Base-by-base conservation (phyloP, 1,140 invertebrate species). In the Brachionus plicatilis region DNA sequence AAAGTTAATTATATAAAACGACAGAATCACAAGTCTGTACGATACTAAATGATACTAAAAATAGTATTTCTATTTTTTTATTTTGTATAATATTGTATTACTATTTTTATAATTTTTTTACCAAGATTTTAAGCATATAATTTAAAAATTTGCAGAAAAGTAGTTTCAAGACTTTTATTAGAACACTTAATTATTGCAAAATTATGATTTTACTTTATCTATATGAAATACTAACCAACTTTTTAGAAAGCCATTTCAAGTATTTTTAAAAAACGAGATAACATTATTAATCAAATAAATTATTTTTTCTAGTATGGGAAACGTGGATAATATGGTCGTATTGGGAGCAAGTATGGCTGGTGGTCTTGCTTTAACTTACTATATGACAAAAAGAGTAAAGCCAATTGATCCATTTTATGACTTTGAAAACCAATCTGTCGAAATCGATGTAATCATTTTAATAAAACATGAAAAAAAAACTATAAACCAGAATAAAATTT, bases 381-480 rank as follows among this genome's bases (percentile, higher is more conserved):
- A 50, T 27, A 76, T 76, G 72, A 76, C 72, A 12, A 47, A 20
- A 33, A 50, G 27, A 11, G 43, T 53, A 8, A 20, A 8, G 11
- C 72, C 72, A n/a, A 76, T 76, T 17, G 72, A 76, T 76, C 72
- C 72, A 50, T 50, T 53, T 3, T 76, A 76, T 27, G 72, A 76
- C n/a, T 76, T 76, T 53, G 72, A 76, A 76, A 76, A 76, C n/a
- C 72, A 76, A 76, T 76, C 72, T 27, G 45, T 76, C 24, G 45
- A 76, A 76, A 76, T 76, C 5, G 72, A 76, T 27, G 72, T 76
- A 76, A 27, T 3, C 0, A 29, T 50, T 27, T 50, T 24, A 27
- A 47, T 14, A 47, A 75, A 43, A 33, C 7, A 75, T 17, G 1
- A 4, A 20, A 12, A 75, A 14, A 20, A 43, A n/a, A 17, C 43